Evolutionary conservation across 2,888 invertebrate genomes (phyloP).

Genomic region (Epinotia nisella): DNA sequence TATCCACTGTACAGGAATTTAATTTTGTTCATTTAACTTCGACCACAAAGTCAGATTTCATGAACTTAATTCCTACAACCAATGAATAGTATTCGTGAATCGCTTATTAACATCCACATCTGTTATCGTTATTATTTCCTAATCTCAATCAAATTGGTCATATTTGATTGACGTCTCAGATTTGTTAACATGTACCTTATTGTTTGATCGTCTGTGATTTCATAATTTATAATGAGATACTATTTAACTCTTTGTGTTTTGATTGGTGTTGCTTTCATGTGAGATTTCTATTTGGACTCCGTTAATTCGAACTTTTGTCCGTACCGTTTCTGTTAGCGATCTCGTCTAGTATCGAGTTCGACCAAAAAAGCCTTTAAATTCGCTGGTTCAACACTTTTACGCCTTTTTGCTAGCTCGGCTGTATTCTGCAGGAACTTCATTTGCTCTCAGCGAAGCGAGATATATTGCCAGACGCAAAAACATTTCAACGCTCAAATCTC

Average conservation of each 20-base stretch:
- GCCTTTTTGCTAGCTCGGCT: constrained; percentile 15
- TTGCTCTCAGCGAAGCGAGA: constrained; percentile 36
- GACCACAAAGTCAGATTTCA: constrained; percentile 22
- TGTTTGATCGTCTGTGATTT: constrained; percentile 47
- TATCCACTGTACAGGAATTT: constrained; percentile 28
- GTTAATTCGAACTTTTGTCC: constrained; percentile 29
- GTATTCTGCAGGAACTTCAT: constrained; percentile 32
- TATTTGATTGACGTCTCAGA: constrained; percentile 52
- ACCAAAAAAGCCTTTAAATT: constrained; percentile 8
- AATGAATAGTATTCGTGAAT: constrained; percentile 22
- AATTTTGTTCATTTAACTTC: constrained; percentile 21
- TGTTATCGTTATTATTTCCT: constrained; percentile 44
- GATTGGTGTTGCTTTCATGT: constrained; percentile 47
- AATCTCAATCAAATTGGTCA: constrained; percentile 47
- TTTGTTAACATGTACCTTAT: constrained; percentile 48
- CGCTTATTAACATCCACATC: constrained; percentile 38
- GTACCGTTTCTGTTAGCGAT: constrained; percentile 28
- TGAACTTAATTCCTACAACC: constrained; percentile 5
- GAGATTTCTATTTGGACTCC: constrained; percentile 23
- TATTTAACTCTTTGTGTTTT: constrained; percentile 46
- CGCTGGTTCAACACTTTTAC: constrained; percentile 6
- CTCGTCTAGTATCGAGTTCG: constrained; percentile 12
- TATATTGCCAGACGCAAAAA: constrained; percentile 53
- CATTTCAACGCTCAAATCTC: constrained; percentile 66
- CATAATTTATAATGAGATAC: constrained; percentile 49